Evolutionary conservation across 2,797 vertebrate species (phyloP), one percentile per base, ranked within the genome.

Genomic region (Cyprinella venusta): DNA sequence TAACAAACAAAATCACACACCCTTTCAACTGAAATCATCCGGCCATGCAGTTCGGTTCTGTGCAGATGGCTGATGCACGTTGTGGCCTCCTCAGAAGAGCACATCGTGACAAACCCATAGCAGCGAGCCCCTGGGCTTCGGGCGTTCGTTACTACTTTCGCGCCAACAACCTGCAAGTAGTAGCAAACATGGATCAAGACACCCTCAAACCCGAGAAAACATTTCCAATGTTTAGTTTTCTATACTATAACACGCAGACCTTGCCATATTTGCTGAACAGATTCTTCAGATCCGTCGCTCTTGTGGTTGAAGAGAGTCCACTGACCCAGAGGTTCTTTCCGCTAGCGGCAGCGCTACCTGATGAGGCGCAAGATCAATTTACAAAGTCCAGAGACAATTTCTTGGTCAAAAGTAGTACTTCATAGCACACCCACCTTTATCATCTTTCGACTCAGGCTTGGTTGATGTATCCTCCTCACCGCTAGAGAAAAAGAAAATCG

Each of bases 231-330:
- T 19, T 21, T 50, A 48, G 50, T 61, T 59, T 24, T 16, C 30
- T 26, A 40, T 1, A 30, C 30, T 26, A 40, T 1, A 30, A 56
- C 4, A 40, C n/a, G 83, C 92, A 0, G 75, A 98, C 98, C 96
- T 99, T 99, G 76, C 98, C 98, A 9, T 98, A 96, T 88, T 98
- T 99, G 94, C 97, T 99, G 92, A 99, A 99, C 7, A 99, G 95
- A 10, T 95, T 97, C 92, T 99, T 99, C 90, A 99, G 92, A 92
- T 99, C 98, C 3, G 98, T 97, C 3, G 98, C 98, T 94, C 97
- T 96, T 45, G 98, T 99, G n/a, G 96, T 97, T 21, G 98, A 97
- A 0, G 98, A 97, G 38, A 99, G 96, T 0, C 98, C 98, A 74
- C 98, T 99, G 88, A 99, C 98, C 98, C 98, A 99, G 67, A 99